These are phyloP conservation scores for Anticlea derivata DNA, from an alignment of 2,888 invertebrate species.

Conservation along the genomic window DNA sequence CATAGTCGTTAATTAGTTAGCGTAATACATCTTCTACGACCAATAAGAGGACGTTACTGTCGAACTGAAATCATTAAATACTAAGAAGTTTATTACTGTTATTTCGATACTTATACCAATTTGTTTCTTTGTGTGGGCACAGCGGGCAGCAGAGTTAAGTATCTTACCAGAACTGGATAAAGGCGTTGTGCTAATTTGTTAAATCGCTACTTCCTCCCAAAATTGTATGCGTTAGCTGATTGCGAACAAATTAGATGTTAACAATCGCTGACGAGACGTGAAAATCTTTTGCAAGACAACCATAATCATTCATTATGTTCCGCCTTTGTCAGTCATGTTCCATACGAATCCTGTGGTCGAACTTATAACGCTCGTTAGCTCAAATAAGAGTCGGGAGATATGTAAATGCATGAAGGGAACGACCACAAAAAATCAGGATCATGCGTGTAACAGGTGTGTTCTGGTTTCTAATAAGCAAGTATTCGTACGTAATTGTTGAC, in stretches of 20 bases:
- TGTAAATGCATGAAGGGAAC: conserved; percentile 76
- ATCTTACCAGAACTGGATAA: conserved; percentile 25
- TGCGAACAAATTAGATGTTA: conserved; percentile 60
- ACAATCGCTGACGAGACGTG: conserved; percentile 66
- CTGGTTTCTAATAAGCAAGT: conserved; percentile 72
- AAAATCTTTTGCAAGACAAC: conserved; percentile 55
- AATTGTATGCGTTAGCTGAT: conserved; percentile 51
- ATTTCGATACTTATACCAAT: conserved; percentile 33
- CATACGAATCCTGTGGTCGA: conserved; percentile 75
- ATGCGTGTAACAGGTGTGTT: conserved; percentile 74
- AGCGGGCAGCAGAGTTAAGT: conserved; percentile 5
- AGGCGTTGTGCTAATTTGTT: conserved; percentile 45
- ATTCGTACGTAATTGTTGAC: conserved; percentile 61
- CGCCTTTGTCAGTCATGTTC: conserved; percentile 74
- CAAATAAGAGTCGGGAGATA: conserved; percentile 72
- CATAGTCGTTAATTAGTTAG: conserved; percentile 64
- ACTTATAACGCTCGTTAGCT: conserved; percentile 78
- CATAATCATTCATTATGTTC: conserved; percentile 62
- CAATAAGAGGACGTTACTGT: conserved; percentile 33
- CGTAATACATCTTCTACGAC: conserved; percentile 18
- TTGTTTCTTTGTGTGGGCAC: conserved; percentile 22
- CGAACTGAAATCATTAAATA: conserved; percentile 11
- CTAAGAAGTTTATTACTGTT: conserved; percentile 2
- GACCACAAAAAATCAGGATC: conserved; percentile 69
- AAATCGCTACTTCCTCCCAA: conserved; percentile 44